phyloP scores from a whole-genome alignment of 2,113 vertebrate species.

The Smithornis capensis region DNA sequence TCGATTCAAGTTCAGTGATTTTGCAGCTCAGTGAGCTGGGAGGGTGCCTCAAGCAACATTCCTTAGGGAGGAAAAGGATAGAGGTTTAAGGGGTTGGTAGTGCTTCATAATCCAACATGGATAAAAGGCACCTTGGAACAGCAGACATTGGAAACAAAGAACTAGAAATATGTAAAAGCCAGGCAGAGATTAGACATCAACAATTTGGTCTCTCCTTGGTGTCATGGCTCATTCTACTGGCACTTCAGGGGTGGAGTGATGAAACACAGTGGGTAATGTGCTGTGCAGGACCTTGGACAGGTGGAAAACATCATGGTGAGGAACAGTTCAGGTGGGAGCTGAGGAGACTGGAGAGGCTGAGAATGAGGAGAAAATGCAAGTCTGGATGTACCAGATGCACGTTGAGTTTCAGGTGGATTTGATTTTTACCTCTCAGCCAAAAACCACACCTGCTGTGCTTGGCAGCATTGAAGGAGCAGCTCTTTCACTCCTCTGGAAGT shows the following conservation, averaged over 20 bases:
- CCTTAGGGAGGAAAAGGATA: not conserved
- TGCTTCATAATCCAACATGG: not conserved
- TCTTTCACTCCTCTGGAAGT: not conserved
- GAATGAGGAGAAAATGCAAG: not conserved
- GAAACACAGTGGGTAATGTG: not conserved
- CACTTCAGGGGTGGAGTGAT: not conserved
- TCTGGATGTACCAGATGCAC: not conserved
- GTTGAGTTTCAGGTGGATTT: not conserved
- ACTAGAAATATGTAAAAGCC: not conserved
- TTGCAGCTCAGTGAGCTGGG: not conserved
- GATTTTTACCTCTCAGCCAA: not conserved
- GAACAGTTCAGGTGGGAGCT: not conserved
- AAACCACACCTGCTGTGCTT: not conserved
- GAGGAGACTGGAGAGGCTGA: not conserved
- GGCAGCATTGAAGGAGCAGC: not conserved
- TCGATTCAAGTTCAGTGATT: not conserved
- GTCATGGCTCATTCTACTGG: not conserved
- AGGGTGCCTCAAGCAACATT: not conserved
- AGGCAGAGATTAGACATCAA: not conserved
- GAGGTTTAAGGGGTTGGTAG: not conserved
- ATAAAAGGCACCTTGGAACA: not conserved
- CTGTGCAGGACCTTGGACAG: not conserved
- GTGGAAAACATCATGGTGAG: not conserved
- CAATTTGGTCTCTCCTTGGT: not conserved
- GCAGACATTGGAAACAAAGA: not conserved